A percentile compares a stretch with the other conserved stretches of the same genome.
Evolutionary conservation across 2,797 vertebrate genomes (phyloP).

Genomic region (Micromesistius poutassou): DNA sequence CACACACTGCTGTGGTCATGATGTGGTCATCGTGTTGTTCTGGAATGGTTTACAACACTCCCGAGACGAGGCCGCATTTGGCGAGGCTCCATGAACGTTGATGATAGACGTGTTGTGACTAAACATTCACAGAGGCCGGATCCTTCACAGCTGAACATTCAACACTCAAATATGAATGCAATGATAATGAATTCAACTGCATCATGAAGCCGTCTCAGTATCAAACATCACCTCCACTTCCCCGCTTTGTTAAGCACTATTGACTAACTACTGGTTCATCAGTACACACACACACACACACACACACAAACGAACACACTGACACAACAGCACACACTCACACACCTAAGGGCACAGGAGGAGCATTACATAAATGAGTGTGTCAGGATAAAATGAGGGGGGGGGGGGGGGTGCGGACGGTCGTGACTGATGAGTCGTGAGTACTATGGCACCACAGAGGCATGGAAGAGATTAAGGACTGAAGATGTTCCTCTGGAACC

Average conservation of each 20-base stretch:
- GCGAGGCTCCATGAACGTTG: not conserved
- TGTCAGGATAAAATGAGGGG: not conserved
- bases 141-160: no score
- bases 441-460: no score
- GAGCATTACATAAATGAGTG: not conserved
- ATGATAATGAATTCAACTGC: not conserved
- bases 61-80: no score
- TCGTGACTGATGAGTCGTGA: not conserved
- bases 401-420: no score
- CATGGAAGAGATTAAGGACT: not conserved
- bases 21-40: no score
- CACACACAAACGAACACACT: not conserved
- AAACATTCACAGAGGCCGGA: no score
- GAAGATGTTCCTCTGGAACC: not conserved
- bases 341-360: not conserved
- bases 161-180: not conserved
- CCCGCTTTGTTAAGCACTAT: no score
- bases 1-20: no score
- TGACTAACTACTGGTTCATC: no score
- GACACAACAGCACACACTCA: not conserved
- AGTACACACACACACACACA: not conserved
- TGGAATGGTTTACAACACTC: no score
- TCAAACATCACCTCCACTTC: not conserved
- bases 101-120: not conserved
- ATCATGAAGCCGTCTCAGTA: not conserved